Percentiles rank a stretch among this genome's conserved stretches.
Evolutionary conservation across 2,888 invertebrate species (phyloP).

Genomic region (Sarcophaga caerulescens): DNA sequence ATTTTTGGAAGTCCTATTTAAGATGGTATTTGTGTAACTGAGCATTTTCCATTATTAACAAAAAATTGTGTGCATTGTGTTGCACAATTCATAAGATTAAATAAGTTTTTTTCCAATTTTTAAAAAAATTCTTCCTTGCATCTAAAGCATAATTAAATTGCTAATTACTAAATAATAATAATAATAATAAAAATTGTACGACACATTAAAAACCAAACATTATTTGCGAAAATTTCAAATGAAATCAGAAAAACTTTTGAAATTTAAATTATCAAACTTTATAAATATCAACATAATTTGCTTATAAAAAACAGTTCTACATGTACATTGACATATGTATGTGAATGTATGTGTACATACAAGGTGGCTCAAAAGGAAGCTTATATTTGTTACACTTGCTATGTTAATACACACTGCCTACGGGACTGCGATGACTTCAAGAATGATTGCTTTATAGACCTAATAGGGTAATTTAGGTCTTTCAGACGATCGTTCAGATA

Average conservation of each 20-base stretch:
- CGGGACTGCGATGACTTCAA: too few species aligned
- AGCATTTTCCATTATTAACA: too few species aligned
- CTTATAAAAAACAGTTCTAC: not conserved
- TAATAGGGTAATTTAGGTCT: too few species aligned
- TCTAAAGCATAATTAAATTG: not conserved
- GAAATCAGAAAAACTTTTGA: constrained; percentile 8
- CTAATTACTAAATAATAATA: not conserved
- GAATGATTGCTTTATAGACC: too few species aligned
- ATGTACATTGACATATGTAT: not conserved
- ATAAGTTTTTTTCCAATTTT: not conserved
- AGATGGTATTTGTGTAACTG: too few species aligned
- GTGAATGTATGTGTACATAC: not conserved
- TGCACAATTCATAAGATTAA: too few species aligned
- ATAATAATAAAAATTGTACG: not conserved
- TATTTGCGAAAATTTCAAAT: constrained; percentile 2
- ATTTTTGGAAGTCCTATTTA: too few species aligned
- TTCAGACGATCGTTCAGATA: too few species aligned
- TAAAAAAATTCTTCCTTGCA: not conserved
- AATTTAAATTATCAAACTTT: constrained; percentile 48
- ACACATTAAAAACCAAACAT: not conserved
- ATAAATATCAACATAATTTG: constrained; percentile 4
- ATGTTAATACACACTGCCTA: too few species aligned
- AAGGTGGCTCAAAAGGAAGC: not conserved
- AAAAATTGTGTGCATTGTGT: too few species aligned
- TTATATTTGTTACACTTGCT: too few species aligned